These are phyloP conservation scores for Oreochromis mossambicus DNA, from an alignment of 2,797 vertebrate genomes.

Conservation along the genomic window DNA sequence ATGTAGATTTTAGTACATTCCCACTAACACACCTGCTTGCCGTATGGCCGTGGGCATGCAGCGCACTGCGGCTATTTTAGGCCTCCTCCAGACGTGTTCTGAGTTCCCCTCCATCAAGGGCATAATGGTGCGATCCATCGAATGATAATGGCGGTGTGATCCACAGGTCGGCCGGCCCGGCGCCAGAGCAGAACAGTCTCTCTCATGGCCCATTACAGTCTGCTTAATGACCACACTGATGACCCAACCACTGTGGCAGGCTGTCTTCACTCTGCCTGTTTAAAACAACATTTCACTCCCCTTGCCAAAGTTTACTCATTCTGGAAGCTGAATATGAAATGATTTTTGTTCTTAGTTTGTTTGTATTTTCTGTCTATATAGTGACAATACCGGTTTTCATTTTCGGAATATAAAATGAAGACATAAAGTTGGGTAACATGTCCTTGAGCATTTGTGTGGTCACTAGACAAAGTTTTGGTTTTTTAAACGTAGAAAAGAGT, in stretches of 20 bases:
- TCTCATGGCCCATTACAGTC: conserved; percentile 76
- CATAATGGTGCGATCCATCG: conserved; percentile 68
- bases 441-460: background rate
- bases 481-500: background rate
- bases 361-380: background rate
- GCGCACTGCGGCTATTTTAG: background rate
- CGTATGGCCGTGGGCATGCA: background rate
- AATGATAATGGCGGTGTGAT: conserved; percentile 66
- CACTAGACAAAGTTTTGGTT: background rate
- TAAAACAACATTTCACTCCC: conserved; percentile 55
- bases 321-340: conserved; percentile 3
- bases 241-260: conserved; percentile 60
- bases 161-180: conserved; percentile 54
- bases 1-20: background rate
- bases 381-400: background rate
- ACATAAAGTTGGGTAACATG: background rate
- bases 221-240: conserved; percentile 73
- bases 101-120: conserved; percentile 65
- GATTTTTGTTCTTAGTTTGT: background rate
- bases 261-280: conserved; percentile 54
- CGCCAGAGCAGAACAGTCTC: conserved; percentile 67
- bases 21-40: background rate
- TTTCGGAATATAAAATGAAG: background rate
- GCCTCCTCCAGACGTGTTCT: conserved; percentile 21
- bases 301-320: conserved; percentile 9